Conservation (phyloP, 2,888 invertebrate species). For the Heliconius ethilla region DNA sequence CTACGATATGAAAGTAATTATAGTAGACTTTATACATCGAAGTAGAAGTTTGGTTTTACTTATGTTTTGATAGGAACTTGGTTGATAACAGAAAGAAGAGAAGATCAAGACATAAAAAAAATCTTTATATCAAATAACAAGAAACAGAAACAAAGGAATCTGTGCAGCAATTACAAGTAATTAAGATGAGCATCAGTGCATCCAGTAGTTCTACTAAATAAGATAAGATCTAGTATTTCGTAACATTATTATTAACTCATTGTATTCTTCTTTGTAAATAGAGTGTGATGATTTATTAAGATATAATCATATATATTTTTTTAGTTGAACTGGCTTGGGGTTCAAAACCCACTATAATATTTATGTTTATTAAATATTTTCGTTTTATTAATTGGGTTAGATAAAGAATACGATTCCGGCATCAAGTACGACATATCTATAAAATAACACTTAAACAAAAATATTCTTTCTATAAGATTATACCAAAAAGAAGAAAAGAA, state of each 20-base stretch:
- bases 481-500: no score
- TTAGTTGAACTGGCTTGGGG: no score
- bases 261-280: constrained; percentile 18
- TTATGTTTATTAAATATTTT: no score
- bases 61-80: neutral
- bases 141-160: constrained; percentile 23
- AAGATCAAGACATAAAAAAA: neutral
- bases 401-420: no score
- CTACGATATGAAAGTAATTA: no score
- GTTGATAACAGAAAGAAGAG: neutral
- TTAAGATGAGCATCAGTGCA: constrained; percentile 25
- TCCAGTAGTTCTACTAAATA: constrained; percentile 19
- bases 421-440: no score
- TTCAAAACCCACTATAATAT: no score
- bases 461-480: no score
- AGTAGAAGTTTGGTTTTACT: no score
- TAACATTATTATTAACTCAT: constrained; percentile 1
- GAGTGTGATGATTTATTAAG: constrained; percentile 14
- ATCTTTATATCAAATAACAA: neutral
- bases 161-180: constrained; percentile 22
- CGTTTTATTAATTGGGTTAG: no score
- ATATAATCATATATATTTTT: neutral
- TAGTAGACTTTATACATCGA: no score
- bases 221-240: constrained; percentile 20
- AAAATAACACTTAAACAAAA: no score